Conservation (phyloP, 2,113 vertebrate species). For the Chaetorhynchus papuensis region DNA sequence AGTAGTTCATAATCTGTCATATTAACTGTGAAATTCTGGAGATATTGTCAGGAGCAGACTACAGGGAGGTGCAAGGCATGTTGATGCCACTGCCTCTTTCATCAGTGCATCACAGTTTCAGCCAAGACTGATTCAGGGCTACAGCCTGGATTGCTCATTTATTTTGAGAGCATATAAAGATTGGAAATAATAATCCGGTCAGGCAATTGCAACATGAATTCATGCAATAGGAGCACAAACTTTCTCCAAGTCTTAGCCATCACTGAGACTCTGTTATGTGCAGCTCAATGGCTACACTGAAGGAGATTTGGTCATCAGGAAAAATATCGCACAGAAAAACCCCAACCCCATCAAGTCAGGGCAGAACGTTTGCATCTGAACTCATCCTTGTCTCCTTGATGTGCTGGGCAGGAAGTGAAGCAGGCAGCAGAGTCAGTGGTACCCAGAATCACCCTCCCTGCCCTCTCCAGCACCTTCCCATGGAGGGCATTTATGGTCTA, state of each 20-base stretch:
- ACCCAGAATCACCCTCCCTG: neutral
- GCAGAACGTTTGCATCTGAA: neutral
- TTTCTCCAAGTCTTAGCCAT: neutral
- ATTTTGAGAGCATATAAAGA: neutral
- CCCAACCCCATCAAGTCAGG: neutral
- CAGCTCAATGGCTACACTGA: accelerated
- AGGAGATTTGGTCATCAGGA: neutral
- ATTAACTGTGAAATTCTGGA: neutral
- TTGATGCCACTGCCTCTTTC: neutral
- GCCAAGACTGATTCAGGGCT: neutral
- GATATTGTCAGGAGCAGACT: neutral
- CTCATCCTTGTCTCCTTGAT: neutral
- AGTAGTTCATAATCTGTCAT: neutral
- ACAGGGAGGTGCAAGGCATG: neutral
- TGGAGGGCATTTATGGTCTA: accelerated
- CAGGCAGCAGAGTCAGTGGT: neutral
- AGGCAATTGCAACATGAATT: neutral
- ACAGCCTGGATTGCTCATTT: neutral
- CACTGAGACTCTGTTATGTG: neutral
- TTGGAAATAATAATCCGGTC: neutral
- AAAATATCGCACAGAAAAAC: neutral
- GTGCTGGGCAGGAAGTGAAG: neutral
- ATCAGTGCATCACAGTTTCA: neutral
- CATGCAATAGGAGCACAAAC: neutral
- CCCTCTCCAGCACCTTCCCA: neutral